Conservation (phyloP, 2,797 vertebrate species). For the Thamnophis elegans region DNA sequence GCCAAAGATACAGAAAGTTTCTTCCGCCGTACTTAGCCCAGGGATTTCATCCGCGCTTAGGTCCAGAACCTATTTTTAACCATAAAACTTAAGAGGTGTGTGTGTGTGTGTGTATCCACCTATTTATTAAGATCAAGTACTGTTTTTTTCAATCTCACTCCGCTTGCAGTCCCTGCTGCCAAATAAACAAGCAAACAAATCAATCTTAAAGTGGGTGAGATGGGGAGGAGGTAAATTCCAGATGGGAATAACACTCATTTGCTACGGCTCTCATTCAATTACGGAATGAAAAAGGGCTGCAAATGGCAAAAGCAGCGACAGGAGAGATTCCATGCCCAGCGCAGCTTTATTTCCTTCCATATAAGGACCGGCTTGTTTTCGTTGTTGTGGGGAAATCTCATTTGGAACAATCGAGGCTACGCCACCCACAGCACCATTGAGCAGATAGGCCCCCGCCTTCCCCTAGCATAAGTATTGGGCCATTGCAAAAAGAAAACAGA, state of each 20-base stretch:
- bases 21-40: not conserved
- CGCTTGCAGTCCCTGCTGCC: not conserved
- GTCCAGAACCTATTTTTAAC: not conserved
- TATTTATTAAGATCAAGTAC: not conserved
- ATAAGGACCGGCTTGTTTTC: not conserved
- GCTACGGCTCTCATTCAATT: not conserved
- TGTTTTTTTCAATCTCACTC: not conserved
- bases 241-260: not conserved
- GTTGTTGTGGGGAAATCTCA: not conserved
- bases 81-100: too few relatives aligned
- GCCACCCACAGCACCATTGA: not conserved
- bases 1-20: not conserved
- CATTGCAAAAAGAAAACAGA: not conserved
- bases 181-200: not conserved
- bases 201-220: not conserved
- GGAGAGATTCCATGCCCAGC: not conserved
- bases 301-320: not conserved
- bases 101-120: not conserved
- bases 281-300: not conserved
- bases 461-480: not conserved
- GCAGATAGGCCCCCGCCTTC: not conserved
- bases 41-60: not conserved
- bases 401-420: not conserved
- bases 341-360: not conserved
- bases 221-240: not conserved